A percentile compares a stretch with the other conserved stretches of the same genome.
phyloP scores from a whole-genome alignment of 2,113 vertebrate genomes.

The Dicerorhinus sumatrensis region DNA sequence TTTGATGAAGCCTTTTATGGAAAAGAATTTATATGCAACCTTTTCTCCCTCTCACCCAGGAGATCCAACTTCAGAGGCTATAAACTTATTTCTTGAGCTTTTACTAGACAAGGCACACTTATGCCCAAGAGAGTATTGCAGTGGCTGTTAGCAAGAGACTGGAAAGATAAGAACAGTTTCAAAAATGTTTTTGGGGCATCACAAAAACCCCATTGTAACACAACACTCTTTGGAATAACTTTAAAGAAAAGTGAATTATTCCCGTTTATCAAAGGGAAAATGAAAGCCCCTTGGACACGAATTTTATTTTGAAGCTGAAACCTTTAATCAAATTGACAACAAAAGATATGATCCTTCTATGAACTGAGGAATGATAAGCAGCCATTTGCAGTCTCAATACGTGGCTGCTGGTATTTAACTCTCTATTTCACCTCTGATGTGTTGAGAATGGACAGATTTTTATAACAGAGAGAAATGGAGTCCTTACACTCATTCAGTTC shows the following conservation, averaged over 20 bases:
- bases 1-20: constrained; percentile 19
- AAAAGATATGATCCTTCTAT: constrained; percentile 78
- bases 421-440: constrained; percentile 47
- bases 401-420: constrained; percentile 74
- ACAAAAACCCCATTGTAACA: constrained; percentile 83
- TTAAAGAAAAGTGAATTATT: constrained; percentile 84
- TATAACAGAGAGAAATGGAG: neutral
- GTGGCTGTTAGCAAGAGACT: constrained; percentile 67
- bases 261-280: constrained; percentile 85
- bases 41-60: constrained; percentile 35
- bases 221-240: constrained; percentile 83
- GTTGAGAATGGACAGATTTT: neutral
- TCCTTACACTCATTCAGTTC: neutral
- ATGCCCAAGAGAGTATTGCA: constrained; percentile 52
- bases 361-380: constrained; percentile 65
- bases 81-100: constrained; percentile 65
- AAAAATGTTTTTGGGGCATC: constrained; percentile 78
- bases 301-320: constrained; percentile 82
- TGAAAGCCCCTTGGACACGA: constrained; percentile 80
- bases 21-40: constrained; percentile 42
- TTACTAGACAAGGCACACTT: neutral
- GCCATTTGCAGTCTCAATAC: constrained; percentile 52
- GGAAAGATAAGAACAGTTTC: constrained; percentile 81
- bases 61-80: constrained; percentile 40
- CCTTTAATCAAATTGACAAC: constrained; percentile 86